A percentile compares a stretch with the other conserved stretches of the same genome.
phyloP scores from a whole-genome alignment of 2,113 vertebrate species.

The Muntiacus muntjak region DNA sequence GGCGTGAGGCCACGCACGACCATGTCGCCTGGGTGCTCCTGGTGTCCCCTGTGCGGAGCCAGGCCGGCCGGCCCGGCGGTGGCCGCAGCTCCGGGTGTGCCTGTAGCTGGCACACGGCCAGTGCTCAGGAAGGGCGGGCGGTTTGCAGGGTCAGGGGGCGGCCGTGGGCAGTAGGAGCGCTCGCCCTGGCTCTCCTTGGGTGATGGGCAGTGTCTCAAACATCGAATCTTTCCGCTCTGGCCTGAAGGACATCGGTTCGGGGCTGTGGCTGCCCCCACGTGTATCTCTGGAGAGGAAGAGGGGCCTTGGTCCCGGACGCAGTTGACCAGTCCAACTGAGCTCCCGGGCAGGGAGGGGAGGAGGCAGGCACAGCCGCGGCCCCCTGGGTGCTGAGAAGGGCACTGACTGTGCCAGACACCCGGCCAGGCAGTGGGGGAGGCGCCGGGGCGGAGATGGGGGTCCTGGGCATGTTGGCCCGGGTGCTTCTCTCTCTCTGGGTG shows the following conservation, averaged over 20 bases:
- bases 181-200: fast-evolving
- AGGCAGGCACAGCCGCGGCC: not conserved
- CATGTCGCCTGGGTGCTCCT: fast-evolving
- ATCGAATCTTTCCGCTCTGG: not conserved
- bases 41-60: not conserved
- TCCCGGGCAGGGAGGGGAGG: not conserved
- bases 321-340: not conserved
- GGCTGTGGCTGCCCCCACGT: not conserved
- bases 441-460: not conserved
- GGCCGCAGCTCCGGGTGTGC: not conserved
- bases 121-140: not conserved
- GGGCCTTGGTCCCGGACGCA: fast-evolving
- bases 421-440: fast-evolving
- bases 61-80: fast-evolving
- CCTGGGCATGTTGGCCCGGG: fast-evolving
- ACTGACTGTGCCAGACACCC: fast-evolving
- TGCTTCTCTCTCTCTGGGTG: not conserved
- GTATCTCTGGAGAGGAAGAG: not conserved
- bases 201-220: fast-evolving
- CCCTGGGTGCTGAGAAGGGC: not conserved
- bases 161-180: not conserved
- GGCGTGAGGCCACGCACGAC: fast-evolving
- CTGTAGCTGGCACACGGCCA: not conserved
- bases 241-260: fast-evolving
- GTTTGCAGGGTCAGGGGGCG: fast-evolving